Evolutionary conservation across 2,797 vertebrate genomes (phyloP).

Genomic region (Sebastes matsubarae): DNA sequence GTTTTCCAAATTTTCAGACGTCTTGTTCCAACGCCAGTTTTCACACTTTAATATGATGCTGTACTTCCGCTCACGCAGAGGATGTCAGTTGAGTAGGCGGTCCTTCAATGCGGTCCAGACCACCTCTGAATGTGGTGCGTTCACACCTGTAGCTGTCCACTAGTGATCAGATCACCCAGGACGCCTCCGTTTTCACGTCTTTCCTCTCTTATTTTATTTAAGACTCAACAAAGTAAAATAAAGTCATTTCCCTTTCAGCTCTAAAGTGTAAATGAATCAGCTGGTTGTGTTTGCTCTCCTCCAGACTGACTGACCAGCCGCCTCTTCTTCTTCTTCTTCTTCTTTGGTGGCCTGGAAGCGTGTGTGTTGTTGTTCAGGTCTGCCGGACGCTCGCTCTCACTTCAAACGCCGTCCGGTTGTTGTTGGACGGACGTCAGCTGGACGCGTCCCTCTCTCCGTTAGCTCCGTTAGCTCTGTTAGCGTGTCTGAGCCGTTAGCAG

Average conservation of each 20-base stretch:
- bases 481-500: conserved; percentile 15
- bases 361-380: conserved; percentile 33
- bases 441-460: neutral
- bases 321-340: conserved; percentile 23
- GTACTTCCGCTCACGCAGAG: too few species aligned
- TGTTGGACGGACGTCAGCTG: conserved; percentile 52
- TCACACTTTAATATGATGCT: too few species aligned
- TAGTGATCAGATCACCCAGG: neutral
- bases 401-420: conserved; percentile 46
- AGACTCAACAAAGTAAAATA: too few species aligned
- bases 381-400: conserved; percentile 28
- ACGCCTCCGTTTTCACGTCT: neutral
- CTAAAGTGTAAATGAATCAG: neutral
- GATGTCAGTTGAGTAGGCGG: too few species aligned
- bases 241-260: neutral
- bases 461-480: neutral
- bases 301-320: neutral
- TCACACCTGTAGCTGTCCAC: neutral
- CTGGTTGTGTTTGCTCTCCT: neutral
- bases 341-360: conserved; percentile 34
- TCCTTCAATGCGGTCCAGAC: too few species aligned
- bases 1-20: too few species aligned
- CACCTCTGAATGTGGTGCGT: neutral
- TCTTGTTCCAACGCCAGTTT: too few species aligned
- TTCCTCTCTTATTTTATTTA: neutral